Evolutionary conservation across 2,888 invertebrate genomes (phyloP), one percentile per base, ranked within the genome.

Genomic region (Scaptomyza caliginosa): DNA sequence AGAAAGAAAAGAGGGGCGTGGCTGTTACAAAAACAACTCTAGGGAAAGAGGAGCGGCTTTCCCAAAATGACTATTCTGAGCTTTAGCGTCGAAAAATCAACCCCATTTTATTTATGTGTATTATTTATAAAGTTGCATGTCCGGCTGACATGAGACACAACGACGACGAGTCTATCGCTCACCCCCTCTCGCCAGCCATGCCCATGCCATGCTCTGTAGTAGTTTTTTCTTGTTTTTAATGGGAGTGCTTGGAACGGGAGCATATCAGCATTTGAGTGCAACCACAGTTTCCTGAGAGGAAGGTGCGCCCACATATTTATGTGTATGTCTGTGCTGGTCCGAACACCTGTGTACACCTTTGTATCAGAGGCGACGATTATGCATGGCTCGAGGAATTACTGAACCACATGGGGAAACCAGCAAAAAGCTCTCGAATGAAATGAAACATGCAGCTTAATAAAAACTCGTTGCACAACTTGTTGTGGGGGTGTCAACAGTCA

Each of bases 111-210:
- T 67, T 67, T 52, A 36, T 38, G 51, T 66, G 19, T 62, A 69
- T 45, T 59, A 78, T 82, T 78, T 78, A 83, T 83, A 68, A 51
- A 79, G 72, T 79, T 80, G 79, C 75, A 83, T 75, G 84, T 69
- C 64, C 64, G 32, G 34, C 51, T 51, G 67, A 10, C 52, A 57
- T 36, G 19, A 40, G 34, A 32, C 7, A 32, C 32, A 6, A 13
- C 32, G 32, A 13, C 13, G 13, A 32, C 36, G 21, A 30, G 13
- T 59, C 38, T 46, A 19, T 38, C 58, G 11, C 21, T 16, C 10
- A 10, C 19, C 36, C 17, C n/a, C 56, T 42, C 51, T 8, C 40
- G 10, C 8, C 10, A 21, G 21, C 21, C 2, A n/a, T n/a, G n/a
- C 13, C 13, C 13, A 13, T 32, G 13, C 6, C 32, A 32, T 28